phyloP scores from a whole-genome alignment of 2,113 vertebrate genomes.

The Potamarius usumacintae region DNA sequence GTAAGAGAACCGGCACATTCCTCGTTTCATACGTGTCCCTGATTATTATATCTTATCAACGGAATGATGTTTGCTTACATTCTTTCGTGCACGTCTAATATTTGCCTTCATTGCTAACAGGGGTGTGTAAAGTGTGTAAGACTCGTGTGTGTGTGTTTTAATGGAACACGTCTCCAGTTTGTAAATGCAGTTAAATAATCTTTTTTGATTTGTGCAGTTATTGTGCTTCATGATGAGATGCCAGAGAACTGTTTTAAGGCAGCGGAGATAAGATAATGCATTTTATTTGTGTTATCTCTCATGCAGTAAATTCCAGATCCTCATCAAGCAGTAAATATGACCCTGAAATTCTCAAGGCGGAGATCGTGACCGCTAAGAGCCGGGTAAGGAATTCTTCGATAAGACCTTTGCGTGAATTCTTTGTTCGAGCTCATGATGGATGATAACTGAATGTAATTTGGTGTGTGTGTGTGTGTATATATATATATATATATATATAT shows the following conservation, averaged over 20 bases:
- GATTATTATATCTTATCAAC: constrained; percentile 13
- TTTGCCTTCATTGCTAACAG: not conserved
- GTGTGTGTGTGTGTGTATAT: no score
- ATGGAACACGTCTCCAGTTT: not conserved
- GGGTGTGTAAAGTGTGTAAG: not conserved
- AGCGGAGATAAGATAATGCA: constrained; percentile 43
- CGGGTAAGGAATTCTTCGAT: constrained; percentile 77
- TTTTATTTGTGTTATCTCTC: constrained; percentile 44
- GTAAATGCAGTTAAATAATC: not conserved
- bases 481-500: no score
- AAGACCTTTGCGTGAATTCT: not conserved
- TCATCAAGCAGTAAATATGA: constrained; percentile 97
- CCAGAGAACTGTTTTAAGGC: constrained; percentile 7
- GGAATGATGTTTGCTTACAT: constrained; percentile 26
- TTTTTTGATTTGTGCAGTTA: not conserved
- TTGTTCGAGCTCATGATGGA: not conserved
- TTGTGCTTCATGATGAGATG: constrained; percentile 19
- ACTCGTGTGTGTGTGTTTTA: no score
- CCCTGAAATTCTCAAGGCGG: constrained; percentile 96
- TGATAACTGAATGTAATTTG: no score
- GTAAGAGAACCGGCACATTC: not conserved
- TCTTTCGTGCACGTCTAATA: not conserved
- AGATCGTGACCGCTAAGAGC: constrained; percentile 94
- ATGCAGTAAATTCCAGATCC: constrained; percentile 90
- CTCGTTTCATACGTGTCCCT: constrained; percentile 6